These are phyloP conservation scores for Mico argentatus DNA, from an alignment of 2,797 vertebrate species.

Conservation along the genomic window DNA sequence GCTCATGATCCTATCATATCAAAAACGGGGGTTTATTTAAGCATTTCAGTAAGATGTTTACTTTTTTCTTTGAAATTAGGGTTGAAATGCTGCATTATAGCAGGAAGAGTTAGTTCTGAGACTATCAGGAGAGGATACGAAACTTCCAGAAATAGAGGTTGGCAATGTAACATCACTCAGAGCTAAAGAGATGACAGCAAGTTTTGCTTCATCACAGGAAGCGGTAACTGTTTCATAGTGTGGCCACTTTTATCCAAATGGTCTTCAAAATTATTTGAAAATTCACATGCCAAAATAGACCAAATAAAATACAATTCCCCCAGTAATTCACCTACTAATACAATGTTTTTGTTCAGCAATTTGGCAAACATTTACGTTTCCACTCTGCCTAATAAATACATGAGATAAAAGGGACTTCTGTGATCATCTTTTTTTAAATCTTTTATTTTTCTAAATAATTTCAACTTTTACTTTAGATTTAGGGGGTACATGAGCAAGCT, in stretches of 20 bases:
- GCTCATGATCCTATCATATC: background rate
- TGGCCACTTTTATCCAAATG: background rate
- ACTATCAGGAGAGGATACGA: background rate
- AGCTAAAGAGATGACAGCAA: background rate
- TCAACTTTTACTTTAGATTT: too few relatives aligned
- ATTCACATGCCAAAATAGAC: background rate
- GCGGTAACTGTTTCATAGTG: background rate
- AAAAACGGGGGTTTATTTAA: background rate
- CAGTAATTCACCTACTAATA: too few relatives aligned
- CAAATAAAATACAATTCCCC: background rate
- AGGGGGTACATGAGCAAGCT: too few relatives aligned
- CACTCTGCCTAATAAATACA: background rate
- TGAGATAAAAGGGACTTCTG: background rate
- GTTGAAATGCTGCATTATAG: background rate
- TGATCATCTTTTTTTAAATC: background rate
- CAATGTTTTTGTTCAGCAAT: background rate
- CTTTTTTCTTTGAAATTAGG: background rate
- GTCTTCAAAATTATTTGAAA: background rate
- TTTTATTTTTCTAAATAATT: too few relatives aligned
- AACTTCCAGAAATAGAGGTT: background rate
- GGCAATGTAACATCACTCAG: background rate
- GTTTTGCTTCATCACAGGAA: background rate
- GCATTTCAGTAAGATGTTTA: background rate
- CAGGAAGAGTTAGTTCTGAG: background rate
- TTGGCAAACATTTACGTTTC: background rate